Evolutionary conservation across 1,140 invertebrate species (phyloP).

Genomic region (Drosophila repletoides): DNA sequence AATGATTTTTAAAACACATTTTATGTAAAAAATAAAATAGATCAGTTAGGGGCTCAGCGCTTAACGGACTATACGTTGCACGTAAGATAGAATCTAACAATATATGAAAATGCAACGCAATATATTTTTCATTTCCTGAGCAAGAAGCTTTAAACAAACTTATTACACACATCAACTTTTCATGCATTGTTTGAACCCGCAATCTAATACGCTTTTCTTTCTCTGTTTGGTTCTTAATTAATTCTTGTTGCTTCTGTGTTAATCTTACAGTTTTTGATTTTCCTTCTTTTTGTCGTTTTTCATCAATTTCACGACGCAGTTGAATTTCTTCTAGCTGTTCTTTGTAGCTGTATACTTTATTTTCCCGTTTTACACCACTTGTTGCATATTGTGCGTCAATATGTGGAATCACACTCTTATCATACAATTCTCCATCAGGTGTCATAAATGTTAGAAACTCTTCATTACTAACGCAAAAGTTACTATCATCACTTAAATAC

Average conservation of each 20-base stretch:
- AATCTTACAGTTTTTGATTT: constrained; percentile 88
- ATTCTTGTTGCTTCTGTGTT: constrained; percentile 96
- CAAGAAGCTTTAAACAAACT: constrained; percentile 86
- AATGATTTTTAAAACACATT: constrained; percentile 46
- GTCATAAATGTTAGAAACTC: constrained; percentile 95
- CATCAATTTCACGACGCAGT: constrained; percentile 94
- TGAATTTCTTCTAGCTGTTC: constrained; percentile 98
- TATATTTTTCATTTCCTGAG: constrained; percentile 85
- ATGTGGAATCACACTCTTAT: constrained; percentile 93
- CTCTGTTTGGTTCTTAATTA: constrained; percentile 91
- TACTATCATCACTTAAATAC: constrained; percentile 86
- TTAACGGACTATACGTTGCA: constrained; percentile 87
- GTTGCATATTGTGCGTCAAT: constrained; percentile 88
- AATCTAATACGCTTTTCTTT: constrained; percentile 92
- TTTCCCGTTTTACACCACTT: constrained; percentile 92
- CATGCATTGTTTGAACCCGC: constrained; percentile 84
- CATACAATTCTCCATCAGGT: constrained; percentile 94
- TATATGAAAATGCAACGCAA: constrained; percentile 86
- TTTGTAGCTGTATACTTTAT: constrained; percentile 98
- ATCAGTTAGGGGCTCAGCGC: constrained; percentile 86
- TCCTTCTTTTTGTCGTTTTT: constrained; percentile 92
- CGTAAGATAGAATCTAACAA: constrained; percentile 86
- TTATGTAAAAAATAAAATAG: constrained; percentile 85
- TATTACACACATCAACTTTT: constrained; percentile 85
- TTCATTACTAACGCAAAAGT: constrained; percentile 90